phyloP scores from a whole-genome alignment of 2,888 invertebrate species.

The Polyommatus icarus region DNA sequence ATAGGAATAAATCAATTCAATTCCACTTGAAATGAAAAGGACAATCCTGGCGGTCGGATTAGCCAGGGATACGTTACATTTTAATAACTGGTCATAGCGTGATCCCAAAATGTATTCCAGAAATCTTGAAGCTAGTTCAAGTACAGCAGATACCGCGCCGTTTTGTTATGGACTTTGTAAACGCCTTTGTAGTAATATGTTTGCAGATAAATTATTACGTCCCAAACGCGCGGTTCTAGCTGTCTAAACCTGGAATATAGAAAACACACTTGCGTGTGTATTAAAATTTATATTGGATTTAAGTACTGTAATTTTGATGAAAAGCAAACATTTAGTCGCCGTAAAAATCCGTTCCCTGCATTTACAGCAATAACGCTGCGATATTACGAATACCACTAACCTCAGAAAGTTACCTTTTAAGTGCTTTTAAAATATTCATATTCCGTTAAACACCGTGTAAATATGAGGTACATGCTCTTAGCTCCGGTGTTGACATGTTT shows the following conservation, averaged over 20 bases:
- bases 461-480: neutral
- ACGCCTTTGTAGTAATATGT: no score
- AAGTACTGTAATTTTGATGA: no score
- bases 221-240: neutral
- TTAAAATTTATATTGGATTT: no score
- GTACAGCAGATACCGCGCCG: no score
- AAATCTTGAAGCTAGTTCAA: no score
- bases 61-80: slow-evolving; percentile 65
- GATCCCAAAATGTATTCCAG: neutral
- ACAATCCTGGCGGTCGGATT: slow-evolving; percentile 66
- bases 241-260: no score
- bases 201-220: neutral
- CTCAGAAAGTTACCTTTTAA: neutral
- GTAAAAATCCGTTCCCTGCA: neutral
- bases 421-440: slow-evolving; percentile 12
- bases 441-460: neutral
- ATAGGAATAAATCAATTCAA: slow-evolving; percentile 61
- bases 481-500: slow-evolving; percentile 13
- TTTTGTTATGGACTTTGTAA: no score
- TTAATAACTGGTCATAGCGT: slow-evolving; percentile 46
- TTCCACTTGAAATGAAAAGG: slow-evolving; percentile 54
- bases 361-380: neutral
- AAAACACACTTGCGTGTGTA: no score
- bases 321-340: no score
- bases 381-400: neutral